phyloP scores from a whole-genome alignment of 1,140 invertebrate genomes.

The Teleogryllus occipitalis region DNA sequence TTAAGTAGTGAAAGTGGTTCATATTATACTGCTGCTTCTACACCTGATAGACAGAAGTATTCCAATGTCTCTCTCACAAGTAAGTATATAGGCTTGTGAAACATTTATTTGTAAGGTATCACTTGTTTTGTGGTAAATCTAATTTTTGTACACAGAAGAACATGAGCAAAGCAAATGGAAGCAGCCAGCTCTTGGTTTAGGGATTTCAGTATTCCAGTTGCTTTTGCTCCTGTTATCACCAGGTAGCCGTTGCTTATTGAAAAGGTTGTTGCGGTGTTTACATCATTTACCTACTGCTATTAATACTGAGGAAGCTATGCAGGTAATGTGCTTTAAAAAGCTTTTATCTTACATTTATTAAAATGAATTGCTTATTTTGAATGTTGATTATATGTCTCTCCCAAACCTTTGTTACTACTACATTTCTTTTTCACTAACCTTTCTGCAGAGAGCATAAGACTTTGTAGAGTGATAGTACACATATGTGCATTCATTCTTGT shows the following conservation, averaged over 20 bases:
- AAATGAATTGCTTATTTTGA: too few species aligned
- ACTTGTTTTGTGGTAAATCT: not conserved
- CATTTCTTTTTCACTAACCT: too few species aligned
- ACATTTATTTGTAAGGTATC: not conserved
- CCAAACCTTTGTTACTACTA: too few species aligned
- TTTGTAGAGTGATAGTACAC: too few species aligned
- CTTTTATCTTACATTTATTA: too few species aligned
- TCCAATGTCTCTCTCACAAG: not conserved
- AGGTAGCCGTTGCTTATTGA: not conserved
- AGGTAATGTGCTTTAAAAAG: not conserved
- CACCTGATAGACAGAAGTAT: not conserved
- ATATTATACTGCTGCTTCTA: constrained; percentile 18
- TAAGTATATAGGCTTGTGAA: not conserved
- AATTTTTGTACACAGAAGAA: not conserved
- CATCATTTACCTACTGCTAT: not conserved
- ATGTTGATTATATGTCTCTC: too few species aligned
- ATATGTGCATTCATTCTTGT: too few species aligned
- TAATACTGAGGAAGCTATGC: not conserved
- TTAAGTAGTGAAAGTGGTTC: constrained; percentile 14
- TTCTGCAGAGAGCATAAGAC: too few species aligned
- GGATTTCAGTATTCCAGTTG: not conserved
- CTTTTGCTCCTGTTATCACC: not conserved
- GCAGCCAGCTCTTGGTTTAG: not conserved
- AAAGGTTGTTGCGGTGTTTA: not conserved
- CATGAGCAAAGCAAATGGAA: not conserved